These are phyloP conservation scores for Hippocampus zosterae DNA, from an alignment of 2,113 vertebrate species.

Conservation along the genomic window DNA sequence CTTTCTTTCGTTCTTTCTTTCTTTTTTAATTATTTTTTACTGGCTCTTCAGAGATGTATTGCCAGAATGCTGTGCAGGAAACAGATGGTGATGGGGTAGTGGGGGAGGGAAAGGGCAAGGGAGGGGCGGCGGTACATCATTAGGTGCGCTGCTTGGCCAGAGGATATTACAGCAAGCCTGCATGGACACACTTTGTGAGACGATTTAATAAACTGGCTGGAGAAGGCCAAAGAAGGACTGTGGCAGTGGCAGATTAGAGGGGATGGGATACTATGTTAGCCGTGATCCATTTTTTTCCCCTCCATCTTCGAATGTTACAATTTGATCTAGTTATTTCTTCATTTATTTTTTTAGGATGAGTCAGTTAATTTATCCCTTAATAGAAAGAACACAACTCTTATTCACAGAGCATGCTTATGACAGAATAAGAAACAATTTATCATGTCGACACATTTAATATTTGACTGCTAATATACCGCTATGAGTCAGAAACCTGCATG, in stretches of 20 bases:
- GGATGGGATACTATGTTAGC: conserved; percentile 3
- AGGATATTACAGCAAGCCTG: conserved; percentile 55
- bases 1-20: too few relatives aligned
- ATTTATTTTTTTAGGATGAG: neutral
- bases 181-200: conserved; percentile 49
- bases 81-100: conserved; percentile 63
- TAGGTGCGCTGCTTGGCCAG: conserved; percentile 39
- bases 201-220: conserved; percentile 59
- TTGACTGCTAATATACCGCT: too few relatives aligned
- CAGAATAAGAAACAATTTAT: neutral
- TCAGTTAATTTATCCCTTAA: neutral
- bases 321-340: neutral
- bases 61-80: conserved; percentile 55
- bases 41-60: conserved; percentile 46
- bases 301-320: conserved; percentile 8
- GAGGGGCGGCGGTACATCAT: conserved; percentile 11
- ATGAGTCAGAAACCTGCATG: too few relatives aligned
- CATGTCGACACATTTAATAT: too few relatives aligned
- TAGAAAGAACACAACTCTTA: neutral
- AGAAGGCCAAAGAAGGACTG: conserved; percentile 28
- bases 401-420: neutral
- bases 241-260: conserved; percentile 12
- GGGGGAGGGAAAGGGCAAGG: conserved; percentile 33
- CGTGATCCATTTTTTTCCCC: conserved; percentile 38
- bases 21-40: conserved; percentile 3